Percentiles rank a stretch among this genome's conserved stretches.
Conservation (phyloP, 92 coral and sea anemone species). For the Porites lobata region DNA sequence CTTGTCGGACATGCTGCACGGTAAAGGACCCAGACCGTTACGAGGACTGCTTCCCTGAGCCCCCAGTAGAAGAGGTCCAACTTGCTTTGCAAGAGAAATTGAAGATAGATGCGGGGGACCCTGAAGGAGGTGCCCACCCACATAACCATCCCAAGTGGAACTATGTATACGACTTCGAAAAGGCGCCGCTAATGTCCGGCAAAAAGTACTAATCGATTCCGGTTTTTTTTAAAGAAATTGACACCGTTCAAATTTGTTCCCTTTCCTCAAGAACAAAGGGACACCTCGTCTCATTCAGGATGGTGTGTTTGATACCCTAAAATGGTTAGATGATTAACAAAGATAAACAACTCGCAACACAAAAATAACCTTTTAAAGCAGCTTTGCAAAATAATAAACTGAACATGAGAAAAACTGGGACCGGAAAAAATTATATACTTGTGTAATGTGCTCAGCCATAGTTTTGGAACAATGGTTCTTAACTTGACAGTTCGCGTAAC, state of each 20-base stretch:
- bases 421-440: too few species aligned
- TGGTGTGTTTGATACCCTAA: background rate
- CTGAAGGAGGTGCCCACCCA: slow-evolving; percentile 83
- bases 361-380: background rate
- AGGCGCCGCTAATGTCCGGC: slow-evolving; percentile 66
- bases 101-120: slow-evolving; percentile 55
- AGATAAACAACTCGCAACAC: background rate
- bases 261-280: background rate
- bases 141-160: slow-evolving; percentile 83
- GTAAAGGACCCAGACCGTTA: slow-evolving; percentile 93
- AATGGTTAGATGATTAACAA: background rate
- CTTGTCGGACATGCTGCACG: slow-evolving; percentile 86
- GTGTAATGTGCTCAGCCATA: too few species aligned
- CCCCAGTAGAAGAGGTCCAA: slow-evolving; percentile 84
- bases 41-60: slow-evolving; percentile 92
- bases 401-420: too few species aligned
- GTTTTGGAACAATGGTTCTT: too few species aligned
- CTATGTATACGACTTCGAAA: slow-evolving; percentile 84
- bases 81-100: slow-evolving; percentile 82
- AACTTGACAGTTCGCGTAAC: too few species aligned
- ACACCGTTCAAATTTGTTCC: background rate
- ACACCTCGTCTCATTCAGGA: background rate
- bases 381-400: background rate
- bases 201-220: slow-evolving; percentile 67
- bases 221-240: background rate